Conservation (phyloP, 2,888 invertebrate genomes). For the Galerucella pusilla region DNA sequence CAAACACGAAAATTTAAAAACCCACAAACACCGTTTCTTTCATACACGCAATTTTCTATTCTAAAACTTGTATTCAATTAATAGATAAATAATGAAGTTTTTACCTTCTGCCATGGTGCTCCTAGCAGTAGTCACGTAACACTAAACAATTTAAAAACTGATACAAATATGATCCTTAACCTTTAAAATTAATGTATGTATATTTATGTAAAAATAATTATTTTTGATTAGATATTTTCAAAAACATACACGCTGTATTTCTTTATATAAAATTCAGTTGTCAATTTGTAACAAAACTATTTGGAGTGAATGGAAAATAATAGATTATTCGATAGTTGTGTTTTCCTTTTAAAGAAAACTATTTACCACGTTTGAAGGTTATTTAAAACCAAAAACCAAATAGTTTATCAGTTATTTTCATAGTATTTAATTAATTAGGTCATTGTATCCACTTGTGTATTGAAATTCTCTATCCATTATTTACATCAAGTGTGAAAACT, state of each 20-base stretch:
- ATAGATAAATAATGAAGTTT: neutral
- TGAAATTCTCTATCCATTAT: no score
- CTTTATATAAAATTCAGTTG: neutral
- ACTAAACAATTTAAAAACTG: constrained; percentile 14
- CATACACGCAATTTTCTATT: neutral
- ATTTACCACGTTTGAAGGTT: neutral
- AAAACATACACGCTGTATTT: neutral
- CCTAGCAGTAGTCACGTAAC: constrained; percentile 22
- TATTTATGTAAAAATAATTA: neutral
- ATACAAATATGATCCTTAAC: constrained; percentile 20
- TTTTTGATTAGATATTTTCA: constrained; percentile 25
- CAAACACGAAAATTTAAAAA: no score
- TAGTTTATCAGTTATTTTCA: neutral
- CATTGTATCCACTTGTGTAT: no score
- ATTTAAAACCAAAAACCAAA: neutral
- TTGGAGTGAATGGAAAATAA: neutral
- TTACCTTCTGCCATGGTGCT: constrained; percentile 30
- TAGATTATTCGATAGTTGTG: neutral
- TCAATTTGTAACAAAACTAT: neutral
- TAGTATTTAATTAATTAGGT: no score
- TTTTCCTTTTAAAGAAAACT: neutral
- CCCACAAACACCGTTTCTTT: no score
- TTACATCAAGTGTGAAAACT: no score
- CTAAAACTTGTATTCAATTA: neutral
- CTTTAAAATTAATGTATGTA: constrained; percentile 4